Conservation (phyloP, 2,888 invertebrate species). For the Oxytorus armatus region DNA sequence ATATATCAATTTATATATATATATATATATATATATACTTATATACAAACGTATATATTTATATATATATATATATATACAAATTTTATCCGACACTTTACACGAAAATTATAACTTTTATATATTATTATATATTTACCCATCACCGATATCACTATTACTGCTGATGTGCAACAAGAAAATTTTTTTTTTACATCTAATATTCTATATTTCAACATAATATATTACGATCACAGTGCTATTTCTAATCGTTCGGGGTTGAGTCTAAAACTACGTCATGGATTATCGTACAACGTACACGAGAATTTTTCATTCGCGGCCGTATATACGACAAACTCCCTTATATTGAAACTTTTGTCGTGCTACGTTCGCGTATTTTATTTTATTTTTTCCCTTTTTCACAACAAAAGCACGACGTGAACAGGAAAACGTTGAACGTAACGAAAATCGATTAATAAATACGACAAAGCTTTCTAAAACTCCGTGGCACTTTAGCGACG, state of each 20-base stretch:
- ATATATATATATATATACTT: too few relatives aligned
- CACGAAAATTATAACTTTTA: constrained; percentile 51
- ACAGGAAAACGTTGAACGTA: constrained; percentile 19
- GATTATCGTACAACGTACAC: too few relatives aligned
- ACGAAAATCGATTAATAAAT: constrained; percentile 21
- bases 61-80: constrained; percentile 18
- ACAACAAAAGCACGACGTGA: neutral
- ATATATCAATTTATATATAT: too few relatives aligned
- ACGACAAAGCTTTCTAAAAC: constrained; percentile 6
- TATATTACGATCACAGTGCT: neutral
- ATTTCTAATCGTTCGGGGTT: neutral
- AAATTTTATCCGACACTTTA: constrained; percentile 64
- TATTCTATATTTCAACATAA: neutral
- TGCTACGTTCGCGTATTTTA: neutral
- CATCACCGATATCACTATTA: constrained; percentile 64
- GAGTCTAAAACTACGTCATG: neutral
- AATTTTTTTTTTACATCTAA: constrained; percentile 21
- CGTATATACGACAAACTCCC: too few relatives aligned
- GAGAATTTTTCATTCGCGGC: too few relatives aligned
- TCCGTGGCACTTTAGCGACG: neutral
- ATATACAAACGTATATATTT: too few relatives aligned
- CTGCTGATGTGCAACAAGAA: constrained; percentile 59
- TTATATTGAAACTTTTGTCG: neutral
- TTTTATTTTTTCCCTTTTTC: too few relatives aligned
- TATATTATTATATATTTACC: constrained; percentile 43